A percentile compares a stretch with the other conserved stretches of the same genome.
These are phyloP conservation scores for Eulemur albifrons DNA, from an alignment of 2,797 vertebrate genomes.

Conservation along the genomic window DNA sequence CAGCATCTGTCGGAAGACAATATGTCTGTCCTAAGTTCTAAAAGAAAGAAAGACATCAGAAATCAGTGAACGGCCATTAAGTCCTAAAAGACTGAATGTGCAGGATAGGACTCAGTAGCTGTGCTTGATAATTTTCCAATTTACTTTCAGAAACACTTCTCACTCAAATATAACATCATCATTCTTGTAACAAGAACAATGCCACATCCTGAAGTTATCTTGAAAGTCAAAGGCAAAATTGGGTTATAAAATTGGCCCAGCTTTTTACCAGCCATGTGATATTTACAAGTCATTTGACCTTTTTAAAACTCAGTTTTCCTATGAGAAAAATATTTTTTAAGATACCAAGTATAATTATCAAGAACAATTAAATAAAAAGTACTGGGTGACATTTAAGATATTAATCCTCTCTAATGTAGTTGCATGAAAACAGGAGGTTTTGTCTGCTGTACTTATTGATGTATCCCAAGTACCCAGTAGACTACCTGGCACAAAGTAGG, in stretches of 20 bases:
- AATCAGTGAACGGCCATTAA: constrained; percentile 42
- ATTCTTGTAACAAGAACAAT: constrained; percentile 62
- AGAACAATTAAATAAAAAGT: background rate
- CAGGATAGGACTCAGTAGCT: background rate
- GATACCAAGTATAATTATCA: background rate
- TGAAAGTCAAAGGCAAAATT: constrained; percentile 62
- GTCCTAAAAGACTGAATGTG: background rate
- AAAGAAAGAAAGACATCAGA: background rate
- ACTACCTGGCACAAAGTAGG: background rate
- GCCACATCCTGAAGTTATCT: constrained; percentile 46
- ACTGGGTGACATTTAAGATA: background rate
- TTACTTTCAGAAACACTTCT: constrained; percentile 53
- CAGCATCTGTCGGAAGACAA: background rate
- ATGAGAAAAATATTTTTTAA: background rate
- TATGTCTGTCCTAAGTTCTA: background rate
- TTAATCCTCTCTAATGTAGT: background rate
- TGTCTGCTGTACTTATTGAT: background rate
- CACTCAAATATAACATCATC: constrained; percentile 47
- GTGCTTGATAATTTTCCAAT: constrained; percentile 53
- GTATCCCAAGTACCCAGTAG: background rate
- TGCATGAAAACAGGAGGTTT: background rate
- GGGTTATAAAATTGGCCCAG: constrained; percentile 32
- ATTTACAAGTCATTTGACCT: background rate
- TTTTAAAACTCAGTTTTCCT: background rate
- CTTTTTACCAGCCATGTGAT: background rate